Base-by-base conservation (phyloP, 2,888 invertebrate genomes). In the Calephelis perditalis region DNA sequence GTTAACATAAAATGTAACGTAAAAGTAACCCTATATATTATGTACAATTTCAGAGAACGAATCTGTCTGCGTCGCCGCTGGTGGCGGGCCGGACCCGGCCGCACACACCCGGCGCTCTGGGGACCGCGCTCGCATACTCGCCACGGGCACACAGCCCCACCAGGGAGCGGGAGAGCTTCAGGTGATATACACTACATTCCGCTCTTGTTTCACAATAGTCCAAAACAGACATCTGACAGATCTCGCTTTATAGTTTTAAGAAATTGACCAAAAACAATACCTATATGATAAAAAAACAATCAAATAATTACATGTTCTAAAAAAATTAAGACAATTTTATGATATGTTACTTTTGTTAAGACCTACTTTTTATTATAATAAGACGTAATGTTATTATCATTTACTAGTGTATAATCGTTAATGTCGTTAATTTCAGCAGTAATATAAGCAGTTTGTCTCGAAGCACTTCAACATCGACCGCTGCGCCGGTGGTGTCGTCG, bases 401-500 rank as follows among this genome's bases (percentile, higher is more conserved):
- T 26, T 26, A 26, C 26, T 26, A 26, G 26, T 26, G 26, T 26
- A 26, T 8, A 44, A 57, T 57, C 45, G 7, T 44, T 9, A n/a
- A 10, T 36, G 46, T 36, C 49, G 12, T 10, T 60, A 61, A 56
- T 73, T 70, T 73, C 89, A 94, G 93, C 92, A 96, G 96, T 91
- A 96, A 94, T 88, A 95, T 96, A 78, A 96, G 95, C 91, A 96
- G 95, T 82, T 86, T 96, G 78, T 96, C 96, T 72, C 92, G 96
- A 75, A 82, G 93, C 73, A 93, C 94, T 67, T 91, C 93, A 15
- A 91, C 92, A 65, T 92, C 93, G 67, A 80, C 73, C 59, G 76
- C 79, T 54, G 74, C 85, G 45, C 74, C 76, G 58, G 76, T 78
- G 7, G 70, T 66, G n/a, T 59, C 69, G 8, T 49, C 69, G 59